Percentiles rank a stretch among this genome's conserved stretches.
Evolutionary conservation across 1,140 invertebrate species (phyloP).

Genomic region (Brachionus angularis): DNA sequence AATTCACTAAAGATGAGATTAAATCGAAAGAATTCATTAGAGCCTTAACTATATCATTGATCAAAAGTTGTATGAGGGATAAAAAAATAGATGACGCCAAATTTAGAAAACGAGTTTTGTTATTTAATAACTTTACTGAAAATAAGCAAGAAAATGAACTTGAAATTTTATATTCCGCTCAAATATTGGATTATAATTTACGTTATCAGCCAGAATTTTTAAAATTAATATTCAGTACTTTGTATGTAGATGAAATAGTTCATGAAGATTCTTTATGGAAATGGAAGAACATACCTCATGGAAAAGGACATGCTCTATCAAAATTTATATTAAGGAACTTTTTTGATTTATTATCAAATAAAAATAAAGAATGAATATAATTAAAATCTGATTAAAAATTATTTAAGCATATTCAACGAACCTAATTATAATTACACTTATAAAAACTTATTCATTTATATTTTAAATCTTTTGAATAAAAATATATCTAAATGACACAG

Average conservation of each 20-base stretch:
- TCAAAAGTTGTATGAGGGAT: background rate
- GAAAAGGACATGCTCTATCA: too few relatives aligned
- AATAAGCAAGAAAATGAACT: background rate
- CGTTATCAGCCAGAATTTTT: slow-evolving; percentile 4
- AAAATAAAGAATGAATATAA: too few relatives aligned
- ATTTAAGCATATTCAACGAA: too few relatives aligned
- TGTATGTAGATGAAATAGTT: background rate
- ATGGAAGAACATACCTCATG: too few relatives aligned
- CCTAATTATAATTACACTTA: too few relatives aligned
- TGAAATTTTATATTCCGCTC: slow-evolving; percentile 7
- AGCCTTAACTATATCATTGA: background rate
- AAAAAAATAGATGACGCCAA: background rate
- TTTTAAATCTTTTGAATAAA: too few relatives aligned
- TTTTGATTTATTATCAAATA: too few relatives aligned
- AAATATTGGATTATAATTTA: slow-evolving; percentile 8
- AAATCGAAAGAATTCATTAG: slow-evolving; percentile 12
- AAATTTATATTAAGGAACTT: too few relatives aligned
- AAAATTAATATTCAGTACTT: background rate
- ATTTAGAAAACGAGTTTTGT: slow-evolving; percentile 3
- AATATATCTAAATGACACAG: too few relatives aligned
- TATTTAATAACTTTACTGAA: background rate
- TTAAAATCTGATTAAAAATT: too few relatives aligned
- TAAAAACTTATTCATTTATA: too few relatives aligned
- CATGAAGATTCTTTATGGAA: background rate
- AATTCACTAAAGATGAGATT: slow-evolving; percentile 13